Percentiles rank a stretch among this genome's conserved stretches.
phyloP scores from a whole-genome alignment of 2,113 vertebrate genomes.

The Rhabdomys dilectus region DNA sequence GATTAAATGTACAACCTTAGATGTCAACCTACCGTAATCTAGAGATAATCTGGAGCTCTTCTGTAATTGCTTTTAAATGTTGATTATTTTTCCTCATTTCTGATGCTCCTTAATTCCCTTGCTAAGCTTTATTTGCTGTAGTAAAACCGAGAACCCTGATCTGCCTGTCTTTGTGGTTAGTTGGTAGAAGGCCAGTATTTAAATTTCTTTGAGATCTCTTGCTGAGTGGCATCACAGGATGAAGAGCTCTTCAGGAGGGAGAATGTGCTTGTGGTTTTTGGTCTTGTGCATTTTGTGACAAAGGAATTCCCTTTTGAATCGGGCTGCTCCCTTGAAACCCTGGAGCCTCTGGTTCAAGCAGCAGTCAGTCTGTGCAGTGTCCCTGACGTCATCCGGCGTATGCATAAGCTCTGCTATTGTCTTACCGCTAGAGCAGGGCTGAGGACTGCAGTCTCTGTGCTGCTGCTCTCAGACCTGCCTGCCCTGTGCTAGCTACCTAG shows the following conservation, averaged over 20 bases:
- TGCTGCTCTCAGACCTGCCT: constrained; percentile 62
- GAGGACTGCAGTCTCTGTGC: constrained; percentile 87
- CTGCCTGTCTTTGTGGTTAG: constrained; percentile 55
- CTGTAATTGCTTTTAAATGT: constrained; percentile 2
- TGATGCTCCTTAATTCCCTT: constrained; percentile 38
- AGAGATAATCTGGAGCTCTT: constrained; percentile 22
- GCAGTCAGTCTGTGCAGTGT: constrained; percentile 89
- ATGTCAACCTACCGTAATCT: neutral
- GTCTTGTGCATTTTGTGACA: constrained; percentile 87
- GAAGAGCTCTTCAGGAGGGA: constrained; percentile 51
- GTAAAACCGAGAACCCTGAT: constrained; percentile 26
- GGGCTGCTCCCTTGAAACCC: constrained; percentile 82
- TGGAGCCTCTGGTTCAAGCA: constrained; percentile 86
- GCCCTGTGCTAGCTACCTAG: constrained; percentile 79
- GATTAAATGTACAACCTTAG: neutral
- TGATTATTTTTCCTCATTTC: constrained; percentile 30
- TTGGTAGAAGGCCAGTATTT: constrained; percentile 45
- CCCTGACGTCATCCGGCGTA: constrained; percentile 93
- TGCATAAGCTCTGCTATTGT: constrained; percentile 95
- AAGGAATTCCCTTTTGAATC: constrained; percentile 87
- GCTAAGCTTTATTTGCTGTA: constrained; percentile 60
- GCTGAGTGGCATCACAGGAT: neutral
- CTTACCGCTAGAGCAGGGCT: constrained; percentile 89
- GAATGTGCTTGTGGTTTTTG: constrained; percentile 79
- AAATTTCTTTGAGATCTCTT: constrained; percentile 59